Conservation (phyloP, 2,888 invertebrate genomes). For the Zonitis immaculata region DNA sequence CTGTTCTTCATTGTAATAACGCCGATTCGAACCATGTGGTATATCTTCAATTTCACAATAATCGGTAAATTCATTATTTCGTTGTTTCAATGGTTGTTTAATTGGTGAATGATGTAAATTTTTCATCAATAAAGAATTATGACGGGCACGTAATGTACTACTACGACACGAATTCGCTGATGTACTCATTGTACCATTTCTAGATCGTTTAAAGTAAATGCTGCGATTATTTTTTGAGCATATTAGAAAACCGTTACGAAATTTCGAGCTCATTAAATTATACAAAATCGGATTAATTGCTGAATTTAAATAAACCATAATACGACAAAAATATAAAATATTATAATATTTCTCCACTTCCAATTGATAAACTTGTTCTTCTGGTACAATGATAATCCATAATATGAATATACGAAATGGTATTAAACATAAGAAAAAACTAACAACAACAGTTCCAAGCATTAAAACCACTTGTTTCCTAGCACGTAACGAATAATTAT, state of each 20-base stretch:
- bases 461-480: slow-evolving; percentile 80
- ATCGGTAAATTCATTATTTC: not conserved
- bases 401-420: slow-evolving; percentile 80
- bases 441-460: slow-evolving; percentile 80
- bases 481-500: slow-evolving; percentile 66
- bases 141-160: slow-evolving; percentile 40
- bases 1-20: slow-evolving; percentile 25
- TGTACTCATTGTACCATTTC: slow-evolving; percentile 56
- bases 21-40: slow-evolving; percentile 3
- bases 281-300: slow-evolving; percentile 90
- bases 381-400: slow-evolving; percentile 75
- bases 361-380: slow-evolving; percentile 62
- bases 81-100: slow-evolving; percentile 46
- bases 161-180: slow-evolving; percentile 50
- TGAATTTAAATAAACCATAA: slow-evolving; percentile 85
- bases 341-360: slow-evolving; percentile 77
- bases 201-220: slow-evolving; percentile 48
- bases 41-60: slow-evolving; percentile 22
- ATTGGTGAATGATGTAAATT: slow-evolving; percentile 46
- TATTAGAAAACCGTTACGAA: slow-evolving; percentile 73
- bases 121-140: slow-evolving; percentile 40
- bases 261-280: slow-evolving; percentile 88
- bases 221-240: slow-evolving; percentile 56
- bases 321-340: slow-evolving; percentile 75
- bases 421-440: slow-evolving; percentile 83